A percentile compares a stretch with the other conserved stretches of the same genome.
These are phyloP conservation scores for Theropithecus gelada DNA, from an alignment of 2,113 vertebrate species.

Conservation along the genomic window DNA sequence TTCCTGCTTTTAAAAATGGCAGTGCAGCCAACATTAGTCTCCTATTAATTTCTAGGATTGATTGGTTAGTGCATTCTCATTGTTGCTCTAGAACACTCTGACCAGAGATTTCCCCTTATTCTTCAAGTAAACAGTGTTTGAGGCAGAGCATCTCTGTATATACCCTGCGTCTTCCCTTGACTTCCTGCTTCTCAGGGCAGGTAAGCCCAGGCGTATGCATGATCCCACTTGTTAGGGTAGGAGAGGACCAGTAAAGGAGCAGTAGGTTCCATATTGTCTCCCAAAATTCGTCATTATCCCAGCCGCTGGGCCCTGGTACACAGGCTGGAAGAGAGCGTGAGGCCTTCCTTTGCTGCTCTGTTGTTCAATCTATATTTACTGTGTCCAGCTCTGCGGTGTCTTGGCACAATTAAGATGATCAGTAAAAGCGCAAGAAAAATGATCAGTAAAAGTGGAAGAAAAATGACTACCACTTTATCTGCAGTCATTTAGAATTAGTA, in stretches of 20 bases:
- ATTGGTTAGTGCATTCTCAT: background rate
- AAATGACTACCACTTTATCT: background rate
- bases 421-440: too few relatives aligned
- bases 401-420: too few relatives aligned
- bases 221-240: background rate
- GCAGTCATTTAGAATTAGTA: background rate
- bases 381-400: too few relatives aligned
- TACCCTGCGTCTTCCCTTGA: background rate
- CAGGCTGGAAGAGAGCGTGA: background rate
- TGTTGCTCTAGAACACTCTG: background rate
- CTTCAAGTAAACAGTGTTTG: background rate
- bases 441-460: too few relatives aligned
- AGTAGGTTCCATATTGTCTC: background rate
- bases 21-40: background rate
- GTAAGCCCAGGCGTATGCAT: fast-evolving
- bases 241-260: too few relatives aligned
- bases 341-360: background rate
- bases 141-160: background rate
- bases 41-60: background rate
- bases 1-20: background rate
- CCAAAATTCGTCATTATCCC: fast-evolving
- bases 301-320: too few relatives aligned
- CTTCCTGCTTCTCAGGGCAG: background rate
- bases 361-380: fast-evolving
- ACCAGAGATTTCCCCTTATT: background rate